Conservation (phyloP, 2,888 invertebrate species). For the Ligdia adustata region DNA sequence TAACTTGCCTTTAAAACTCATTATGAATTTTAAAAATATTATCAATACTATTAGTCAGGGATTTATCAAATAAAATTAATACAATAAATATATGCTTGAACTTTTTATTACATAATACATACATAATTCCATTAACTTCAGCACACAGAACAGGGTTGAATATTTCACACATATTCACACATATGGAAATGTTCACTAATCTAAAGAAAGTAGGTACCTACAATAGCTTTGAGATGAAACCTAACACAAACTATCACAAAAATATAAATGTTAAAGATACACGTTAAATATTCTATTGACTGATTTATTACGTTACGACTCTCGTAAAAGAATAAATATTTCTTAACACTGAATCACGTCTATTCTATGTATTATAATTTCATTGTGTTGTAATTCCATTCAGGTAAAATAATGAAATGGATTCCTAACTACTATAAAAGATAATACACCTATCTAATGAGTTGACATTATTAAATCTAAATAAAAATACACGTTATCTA, state of each 20-base stretch:
- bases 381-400: no score
- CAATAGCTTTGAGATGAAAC: slow-evolving; percentile 5
- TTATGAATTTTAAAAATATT: no score
- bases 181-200: slow-evolving; percentile 6
- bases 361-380: no score
- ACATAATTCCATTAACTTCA: slow-evolving; percentile 22
- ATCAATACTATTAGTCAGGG: no score
- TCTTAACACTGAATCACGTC: slow-evolving; percentile 18
- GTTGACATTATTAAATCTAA: slow-evolving; percentile 8
- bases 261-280: slow-evolving; percentile 9
- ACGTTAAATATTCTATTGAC: slow-evolving; percentile 4
- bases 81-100: slow-evolving; percentile 23
- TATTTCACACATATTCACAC: slow-evolving; percentile 9
- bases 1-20: no score
- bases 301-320: slow-evolving; percentile 9
- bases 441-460: slow-evolving; percentile 9
- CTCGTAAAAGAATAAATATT: slow-evolving; percentile 30
- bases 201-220: neutral
- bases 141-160: slow-evolving; percentile 12
- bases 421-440: slow-evolving; percentile 5
- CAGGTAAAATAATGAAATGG: neutral
- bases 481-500: slow-evolving; percentile 15
- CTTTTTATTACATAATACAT: slow-evolving; percentile 23
- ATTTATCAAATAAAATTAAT: slow-evolving; percentile 8
- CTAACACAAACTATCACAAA: slow-evolving; percentile 22